Conservation (phyloP, 1,140 invertebrate genomes). For the Laupala kohalensis region DNA sequence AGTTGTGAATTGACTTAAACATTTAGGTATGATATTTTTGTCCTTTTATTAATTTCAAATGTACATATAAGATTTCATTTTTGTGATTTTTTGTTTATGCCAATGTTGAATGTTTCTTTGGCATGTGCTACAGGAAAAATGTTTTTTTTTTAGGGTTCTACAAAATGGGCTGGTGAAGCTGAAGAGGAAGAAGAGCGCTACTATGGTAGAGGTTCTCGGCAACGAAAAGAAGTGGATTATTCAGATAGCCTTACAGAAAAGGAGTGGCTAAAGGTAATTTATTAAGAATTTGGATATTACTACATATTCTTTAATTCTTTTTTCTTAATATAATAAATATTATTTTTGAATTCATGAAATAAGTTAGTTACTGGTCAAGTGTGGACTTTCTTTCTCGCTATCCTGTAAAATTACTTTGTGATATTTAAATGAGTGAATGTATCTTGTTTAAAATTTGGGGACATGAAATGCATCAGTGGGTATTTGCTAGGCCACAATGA, state of each 20-base stretch:
- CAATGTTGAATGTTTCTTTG: no score
- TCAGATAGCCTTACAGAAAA: slow-evolving; percentile 48
- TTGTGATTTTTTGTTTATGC: no score
- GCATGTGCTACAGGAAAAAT: not conserved
- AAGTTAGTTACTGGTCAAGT: not conserved
- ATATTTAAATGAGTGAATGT: not conserved
- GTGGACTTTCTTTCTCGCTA: not conserved
- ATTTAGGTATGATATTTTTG: no score
- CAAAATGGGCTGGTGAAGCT: slow-evolving; percentile 25
- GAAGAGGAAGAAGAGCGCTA: slow-evolving; percentile 30
- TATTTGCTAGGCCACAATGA: no score
- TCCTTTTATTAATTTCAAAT: no score
- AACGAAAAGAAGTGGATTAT: slow-evolving; percentile 57
- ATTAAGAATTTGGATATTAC: not conserved
- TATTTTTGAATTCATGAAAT: not conserved
- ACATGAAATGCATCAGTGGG: not conserved
- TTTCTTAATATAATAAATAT: not conserved
- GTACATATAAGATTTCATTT: no score
- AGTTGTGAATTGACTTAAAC: no score
- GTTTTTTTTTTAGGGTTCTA: slow-evolving; percentile 7
- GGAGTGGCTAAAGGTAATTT: slow-evolving; percentile 46
- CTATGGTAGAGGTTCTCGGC: slow-evolving; percentile 35
- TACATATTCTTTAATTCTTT: not conserved
- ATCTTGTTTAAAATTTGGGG: not conserved
- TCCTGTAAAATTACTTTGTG: not conserved